These are phyloP conservation scores for Drosophila eugracilis DNA, from an alignment of 1,140 invertebrate species.

Conservation along the genomic window DNA sequence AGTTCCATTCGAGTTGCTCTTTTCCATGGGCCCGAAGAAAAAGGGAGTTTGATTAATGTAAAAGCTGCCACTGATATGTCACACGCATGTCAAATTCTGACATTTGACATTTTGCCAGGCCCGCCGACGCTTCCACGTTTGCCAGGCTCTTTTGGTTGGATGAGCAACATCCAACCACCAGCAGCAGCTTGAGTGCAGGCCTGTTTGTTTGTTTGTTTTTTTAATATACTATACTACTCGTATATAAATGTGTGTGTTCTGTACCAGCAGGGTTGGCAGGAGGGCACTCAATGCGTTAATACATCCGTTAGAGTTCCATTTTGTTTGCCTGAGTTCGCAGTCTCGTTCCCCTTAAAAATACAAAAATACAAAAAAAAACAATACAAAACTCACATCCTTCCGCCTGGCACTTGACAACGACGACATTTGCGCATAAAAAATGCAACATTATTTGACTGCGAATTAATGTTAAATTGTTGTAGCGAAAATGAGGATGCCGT, in stretches of 20 bases:
- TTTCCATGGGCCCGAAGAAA: constrained; percentile 60
- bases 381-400: constrained; percentile 41
- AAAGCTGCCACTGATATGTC: constrained; percentile 85
- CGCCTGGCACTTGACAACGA: constrained; percentile 78
- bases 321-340: constrained; percentile 57
- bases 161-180: constrained; percentile 64
- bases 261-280: constrained; percentile 24
- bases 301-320: constrained; percentile 81
- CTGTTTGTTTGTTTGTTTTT: constrained; percentile 30
- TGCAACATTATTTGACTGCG: constrained; percentile 81
- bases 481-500: constrained; percentile 60
- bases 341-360: neutral
- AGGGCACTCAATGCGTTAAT: constrained; percentile 78
- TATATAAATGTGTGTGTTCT: constrained; percentile 24
- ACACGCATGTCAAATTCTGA: constrained; percentile 85
- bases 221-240: constrained; percentile 26
- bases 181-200: constrained; percentile 73
- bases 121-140: constrained; percentile 47
- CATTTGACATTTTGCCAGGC: constrained; percentile 85
- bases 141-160: constrained; percentile 70
- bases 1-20: constrained; percentile 33
- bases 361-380: neutral
- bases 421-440: constrained; percentile 83
- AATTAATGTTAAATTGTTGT: constrained; percentile 83
- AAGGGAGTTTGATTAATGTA: constrained; percentile 85